Percentiles rank a stretch among this genome's conserved stretches.
These are phyloP conservation scores for Albula glossodonta DNA, from an alignment of 2,113 vertebrate species.

Conservation along the genomic window DNA sequence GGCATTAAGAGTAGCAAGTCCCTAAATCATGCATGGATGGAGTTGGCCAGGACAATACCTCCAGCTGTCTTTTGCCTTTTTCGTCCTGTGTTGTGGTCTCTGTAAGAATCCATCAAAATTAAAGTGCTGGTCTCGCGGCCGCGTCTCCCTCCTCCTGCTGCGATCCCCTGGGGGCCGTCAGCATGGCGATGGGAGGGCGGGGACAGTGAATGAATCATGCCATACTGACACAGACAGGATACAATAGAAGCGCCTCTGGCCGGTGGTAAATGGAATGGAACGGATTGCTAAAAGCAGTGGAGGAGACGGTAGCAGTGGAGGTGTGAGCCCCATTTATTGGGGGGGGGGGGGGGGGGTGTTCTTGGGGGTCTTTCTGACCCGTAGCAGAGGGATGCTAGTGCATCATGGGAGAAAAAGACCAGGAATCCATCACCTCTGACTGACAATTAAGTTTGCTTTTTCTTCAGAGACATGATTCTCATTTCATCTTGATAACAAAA, in stretches of 20 bases:
- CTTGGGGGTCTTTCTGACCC: background rate
- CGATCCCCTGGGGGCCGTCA: constrained; percentile 7
- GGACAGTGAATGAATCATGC: constrained; percentile 24
- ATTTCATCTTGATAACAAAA: too few species aligned
- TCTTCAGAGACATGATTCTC: too few species aligned
- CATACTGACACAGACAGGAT: constrained; percentile 18
- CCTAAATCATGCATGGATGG: background rate
- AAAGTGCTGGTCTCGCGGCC: background rate
- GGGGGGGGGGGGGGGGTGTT: background rate
- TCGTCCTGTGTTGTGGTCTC: background rate
- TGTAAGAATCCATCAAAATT: constrained; percentile 7
- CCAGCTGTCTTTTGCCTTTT: background rate
- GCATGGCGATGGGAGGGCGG: background rate
- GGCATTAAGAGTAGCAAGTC: background rate
- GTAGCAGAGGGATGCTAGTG: too few species aligned
- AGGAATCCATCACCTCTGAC: too few species aligned
- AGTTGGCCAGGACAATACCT: background rate
- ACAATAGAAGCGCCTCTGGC: constrained; percentile 25
- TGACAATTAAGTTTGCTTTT: too few species aligned
- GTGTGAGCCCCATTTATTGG: background rate
- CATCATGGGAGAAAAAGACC: too few species aligned
- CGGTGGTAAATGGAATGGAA: constrained; percentile 33
- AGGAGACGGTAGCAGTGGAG: constrained; percentile 17
- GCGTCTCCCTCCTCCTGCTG: background rate
- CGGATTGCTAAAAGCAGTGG: constrained; percentile 32